These are phyloP conservation scores for Eupeodes luniger DNA, from an alignment of 2,888 invertebrate genomes.

Conservation along the genomic window DNA sequence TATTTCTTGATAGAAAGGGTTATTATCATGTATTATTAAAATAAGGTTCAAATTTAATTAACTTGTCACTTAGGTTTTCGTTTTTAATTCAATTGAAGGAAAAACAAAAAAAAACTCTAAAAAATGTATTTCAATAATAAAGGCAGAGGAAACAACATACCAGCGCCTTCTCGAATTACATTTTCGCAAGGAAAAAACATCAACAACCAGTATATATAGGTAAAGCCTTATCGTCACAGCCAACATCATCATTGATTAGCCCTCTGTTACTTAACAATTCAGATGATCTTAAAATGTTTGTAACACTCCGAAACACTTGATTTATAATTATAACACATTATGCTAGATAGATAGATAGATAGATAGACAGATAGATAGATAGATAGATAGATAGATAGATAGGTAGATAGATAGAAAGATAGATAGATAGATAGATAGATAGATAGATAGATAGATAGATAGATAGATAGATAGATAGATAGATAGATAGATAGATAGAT, in stretches of 20 bases:
- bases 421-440: too few relatives aligned
- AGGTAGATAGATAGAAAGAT: too few relatives aligned
- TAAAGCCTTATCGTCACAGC: slow-evolving; percentile 22
- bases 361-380: too few relatives aligned
- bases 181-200: slow-evolving; percentile 44
- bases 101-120: not conserved
- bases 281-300: slow-evolving; percentile 6
- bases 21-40: slow-evolving; percentile 6
- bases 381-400: too few relatives aligned
- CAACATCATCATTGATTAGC: slow-evolving; percentile 74
- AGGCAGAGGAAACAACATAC: slow-evolving; percentile 42
- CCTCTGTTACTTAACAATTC: slow-evolving; percentile 47
- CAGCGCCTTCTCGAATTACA: slow-evolving; percentile 74
- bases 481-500: too few relatives aligned
- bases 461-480: too few relatives aligned
- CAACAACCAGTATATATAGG: slow-evolving; percentile 12
- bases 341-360: too few relatives aligned
- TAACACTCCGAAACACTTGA: not conserved
- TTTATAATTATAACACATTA: not conserved
- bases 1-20: slow-evolving; percentile 15
- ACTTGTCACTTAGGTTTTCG: slow-evolving; percentile 72
- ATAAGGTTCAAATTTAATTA: slow-evolving; percentile 64
- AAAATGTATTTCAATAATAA: slow-evolving; percentile 9
- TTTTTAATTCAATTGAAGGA: slow-evolving; percentile 53
- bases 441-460: too few relatives aligned